Conservation (phyloP, 2,113 vertebrate genomes). For the Brevimyrus niger region DNA sequence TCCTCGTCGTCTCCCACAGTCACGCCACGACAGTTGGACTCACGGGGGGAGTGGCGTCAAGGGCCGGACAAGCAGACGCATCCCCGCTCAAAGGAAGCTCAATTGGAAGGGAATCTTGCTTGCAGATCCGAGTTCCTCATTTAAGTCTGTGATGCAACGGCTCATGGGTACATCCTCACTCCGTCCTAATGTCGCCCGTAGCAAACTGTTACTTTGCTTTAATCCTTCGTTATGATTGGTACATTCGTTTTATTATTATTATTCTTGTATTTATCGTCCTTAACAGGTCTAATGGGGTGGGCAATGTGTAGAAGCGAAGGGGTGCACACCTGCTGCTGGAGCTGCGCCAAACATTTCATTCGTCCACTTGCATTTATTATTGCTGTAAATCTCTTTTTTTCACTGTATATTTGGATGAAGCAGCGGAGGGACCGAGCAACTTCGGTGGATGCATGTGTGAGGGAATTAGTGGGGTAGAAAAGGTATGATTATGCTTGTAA, state of each 20-base stretch:
- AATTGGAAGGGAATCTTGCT: too few relatives aligned
- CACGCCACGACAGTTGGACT: background rate
- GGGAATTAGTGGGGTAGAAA: background rate
- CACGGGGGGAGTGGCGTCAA: background rate
- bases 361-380: background rate
- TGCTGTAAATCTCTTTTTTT: background rate
- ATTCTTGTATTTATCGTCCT: background rate
- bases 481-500: background rate
- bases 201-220: background rate
- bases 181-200: too few relatives aligned
- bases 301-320: background rate
- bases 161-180: background rate
- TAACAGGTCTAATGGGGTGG: background rate
- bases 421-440: background rate
- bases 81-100: too few relatives aligned
- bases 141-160: background rate
- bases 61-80: too few relatives aligned
- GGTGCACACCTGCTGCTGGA: background rate
- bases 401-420: background rate
- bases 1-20: conserved; percentile 27
- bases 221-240: background rate
- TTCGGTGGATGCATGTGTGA: too few relatives aligned
- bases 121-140: background rate
- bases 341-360: background rate
- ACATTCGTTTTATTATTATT: background rate